Percentiles rank a stretch among this genome's conserved stretches.
Evolutionary conservation across 2,888 invertebrate genomes (phyloP).

Genomic region (Meandrusa payeni): DNA sequence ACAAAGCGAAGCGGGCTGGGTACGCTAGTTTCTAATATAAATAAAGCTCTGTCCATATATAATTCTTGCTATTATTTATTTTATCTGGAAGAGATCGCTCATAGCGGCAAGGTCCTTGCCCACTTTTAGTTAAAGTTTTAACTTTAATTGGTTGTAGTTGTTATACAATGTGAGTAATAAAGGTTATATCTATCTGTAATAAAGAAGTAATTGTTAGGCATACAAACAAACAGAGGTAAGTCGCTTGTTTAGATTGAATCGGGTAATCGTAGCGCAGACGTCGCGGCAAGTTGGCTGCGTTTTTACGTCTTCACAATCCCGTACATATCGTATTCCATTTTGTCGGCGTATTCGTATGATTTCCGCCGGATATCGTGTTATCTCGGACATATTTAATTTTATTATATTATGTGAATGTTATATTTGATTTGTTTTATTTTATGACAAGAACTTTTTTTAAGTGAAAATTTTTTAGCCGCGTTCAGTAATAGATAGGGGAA

Average conservation of each 20-base stretch:
- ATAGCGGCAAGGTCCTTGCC: too few species aligned
- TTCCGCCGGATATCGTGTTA: constrained; percentile 31
- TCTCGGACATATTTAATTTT: constrained; percentile 27
- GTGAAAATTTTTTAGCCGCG: too few species aligned
- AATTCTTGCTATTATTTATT: too few species aligned
- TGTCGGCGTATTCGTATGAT: constrained; percentile 26
- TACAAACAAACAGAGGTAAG: constrained; percentile 2
- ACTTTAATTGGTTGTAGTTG: too few species aligned
- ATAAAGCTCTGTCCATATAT: too few species aligned
- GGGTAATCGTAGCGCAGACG: constrained; percentile 23
- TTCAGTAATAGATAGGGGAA: too few species aligned
- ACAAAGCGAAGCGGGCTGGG: too few species aligned
- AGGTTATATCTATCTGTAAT: not conserved
- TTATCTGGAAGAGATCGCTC: too few species aligned
- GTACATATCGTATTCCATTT: constrained; percentile 33
- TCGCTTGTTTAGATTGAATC: constrained; percentile 14
- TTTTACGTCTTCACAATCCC: constrained; percentile 44
- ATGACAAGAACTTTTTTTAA: too few species aligned
- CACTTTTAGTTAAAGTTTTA: too few species aligned
- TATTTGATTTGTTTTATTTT: constrained; percentile 17
- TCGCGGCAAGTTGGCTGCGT: constrained; percentile 35
- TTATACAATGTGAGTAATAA: too few species aligned
- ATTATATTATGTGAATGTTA: constrained; percentile 17
- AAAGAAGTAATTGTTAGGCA: not conserved
- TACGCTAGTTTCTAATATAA: too few species aligned